A percentile compares a stretch with the other conserved stretches of the same genome.
These are phyloP conservation scores for Meles meles DNA, from an alignment of 2,113 vertebrate genomes.

Conservation along the genomic window DNA sequence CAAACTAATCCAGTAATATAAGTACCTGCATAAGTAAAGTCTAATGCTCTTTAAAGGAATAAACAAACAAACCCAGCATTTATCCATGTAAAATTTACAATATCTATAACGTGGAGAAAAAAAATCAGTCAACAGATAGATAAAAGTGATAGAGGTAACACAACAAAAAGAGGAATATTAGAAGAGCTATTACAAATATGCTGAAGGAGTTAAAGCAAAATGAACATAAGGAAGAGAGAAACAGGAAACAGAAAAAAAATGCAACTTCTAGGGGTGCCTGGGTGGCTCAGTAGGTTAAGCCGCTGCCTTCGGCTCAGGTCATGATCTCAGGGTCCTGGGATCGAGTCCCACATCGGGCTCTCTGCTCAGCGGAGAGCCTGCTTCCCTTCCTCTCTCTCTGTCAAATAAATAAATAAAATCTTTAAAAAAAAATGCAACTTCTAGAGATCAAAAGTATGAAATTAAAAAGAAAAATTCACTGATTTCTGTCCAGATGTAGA, in stretches of 20 bases:
- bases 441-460: neutral
- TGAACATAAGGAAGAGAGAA: neutral
- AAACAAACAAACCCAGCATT: neutral
- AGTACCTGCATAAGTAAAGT: neutral
- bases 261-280: neutral
- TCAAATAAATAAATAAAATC: too few relatives aligned
- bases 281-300: too few relatives aligned
- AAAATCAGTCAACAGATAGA: neutral
- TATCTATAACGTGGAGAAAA: neutral
- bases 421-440: neutral
- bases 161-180: neutral
- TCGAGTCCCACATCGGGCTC: too few relatives aligned
- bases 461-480: neutral
- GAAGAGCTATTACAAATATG: neutral
- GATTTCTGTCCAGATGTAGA: neutral
- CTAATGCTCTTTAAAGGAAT: neutral
- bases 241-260: neutral
- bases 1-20: neutral
- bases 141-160: neutral
- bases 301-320: too few relatives aligned
- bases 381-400: too few relatives aligned
- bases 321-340: too few relatives aligned
- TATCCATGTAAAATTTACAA: conserved; percentile 16
- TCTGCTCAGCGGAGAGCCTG: too few relatives aligned
- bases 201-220: neutral